Percentiles rank a stretch among this genome's conserved stretches.
These are phyloP conservation scores for Penaeus chinensis DNA, from an alignment of 1,140 invertebrate genomes.

Conservation along the genomic window DNA sequence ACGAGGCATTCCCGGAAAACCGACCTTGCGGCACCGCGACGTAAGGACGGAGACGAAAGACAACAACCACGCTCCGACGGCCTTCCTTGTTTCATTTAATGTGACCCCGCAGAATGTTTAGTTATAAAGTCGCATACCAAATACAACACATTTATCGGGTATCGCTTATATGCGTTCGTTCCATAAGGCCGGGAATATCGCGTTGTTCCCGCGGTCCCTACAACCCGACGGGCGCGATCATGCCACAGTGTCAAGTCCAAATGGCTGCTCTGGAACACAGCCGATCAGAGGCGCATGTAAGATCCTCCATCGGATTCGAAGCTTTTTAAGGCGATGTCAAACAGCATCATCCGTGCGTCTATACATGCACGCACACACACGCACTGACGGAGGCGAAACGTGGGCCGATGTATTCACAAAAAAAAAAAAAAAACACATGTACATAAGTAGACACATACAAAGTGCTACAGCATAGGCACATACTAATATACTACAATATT, in stretches of 20 bases:
- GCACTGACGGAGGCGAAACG: background rate
- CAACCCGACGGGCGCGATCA: background rate
- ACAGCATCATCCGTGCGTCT: background rate
- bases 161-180: background rate
- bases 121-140: conserved; percentile 14
- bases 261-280: conserved; percentile 51
- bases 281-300: conserved; percentile 52
- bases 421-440: background rate
- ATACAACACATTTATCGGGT: background rate
- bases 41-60: conserved; percentile 28
- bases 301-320: conserved; percentile 50
- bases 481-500: too few relatives aligned
- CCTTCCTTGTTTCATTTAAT: conserved; percentile 56
- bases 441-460: background rate
- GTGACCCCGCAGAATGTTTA: conserved; percentile 51
- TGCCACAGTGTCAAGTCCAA: conserved; percentile 56
- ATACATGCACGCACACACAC: conserved; percentile 2
- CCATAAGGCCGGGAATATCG: background rate
- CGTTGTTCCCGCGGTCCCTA: too few relatives aligned
- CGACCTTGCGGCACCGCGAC: background rate
- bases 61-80: conserved; percentile 32
- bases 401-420: background rate
- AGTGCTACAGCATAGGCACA: too few relatives aligned
- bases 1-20: background rate
- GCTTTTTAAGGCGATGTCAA: conserved; percentile 23